Percentiles rank a stretch among this genome's conserved stretches.
phyloP scores from a whole-genome alignment of 2,113 vertebrate genomes.

The Machaerirhynchus nigripectus region DNA sequence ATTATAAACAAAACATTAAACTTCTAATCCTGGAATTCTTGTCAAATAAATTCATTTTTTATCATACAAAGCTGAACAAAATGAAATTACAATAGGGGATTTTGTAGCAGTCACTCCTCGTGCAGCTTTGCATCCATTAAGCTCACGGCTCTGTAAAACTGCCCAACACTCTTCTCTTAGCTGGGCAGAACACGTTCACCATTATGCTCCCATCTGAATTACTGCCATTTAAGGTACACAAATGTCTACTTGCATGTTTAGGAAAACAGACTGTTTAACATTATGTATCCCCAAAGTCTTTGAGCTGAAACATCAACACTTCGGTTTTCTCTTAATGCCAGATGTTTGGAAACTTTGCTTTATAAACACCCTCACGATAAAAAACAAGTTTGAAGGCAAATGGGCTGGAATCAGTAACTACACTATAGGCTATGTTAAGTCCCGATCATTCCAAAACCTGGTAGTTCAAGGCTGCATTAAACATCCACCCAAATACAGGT shows the following conservation, averaged over 20 bases:
- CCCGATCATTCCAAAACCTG: background rate
- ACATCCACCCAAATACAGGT: background rate
- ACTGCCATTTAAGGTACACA: background rate
- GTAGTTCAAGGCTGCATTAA: background rate
- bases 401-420: background rate
- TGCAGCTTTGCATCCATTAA: background rate
- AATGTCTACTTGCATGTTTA: background rate
- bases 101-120: background rate
- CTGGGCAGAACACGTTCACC: background rate
- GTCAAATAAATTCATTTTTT: background rate
- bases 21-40: background rate
- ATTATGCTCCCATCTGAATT: background rate
- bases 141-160: background rate
- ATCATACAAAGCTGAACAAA: background rate
- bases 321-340: background rate
- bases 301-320: conserved; percentile 22
- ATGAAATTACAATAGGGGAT: background rate
- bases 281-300: background rate
- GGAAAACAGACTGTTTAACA: background rate
- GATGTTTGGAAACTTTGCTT: background rate
- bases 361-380: background rate
- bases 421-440: accelerated
- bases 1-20: background rate
- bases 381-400: background rate
- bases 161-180: background rate